These are phyloP conservation scores for Aegotheles bennettii DNA, from an alignment of 2,113 vertebrate genomes.

Conservation along the genomic window DNA sequence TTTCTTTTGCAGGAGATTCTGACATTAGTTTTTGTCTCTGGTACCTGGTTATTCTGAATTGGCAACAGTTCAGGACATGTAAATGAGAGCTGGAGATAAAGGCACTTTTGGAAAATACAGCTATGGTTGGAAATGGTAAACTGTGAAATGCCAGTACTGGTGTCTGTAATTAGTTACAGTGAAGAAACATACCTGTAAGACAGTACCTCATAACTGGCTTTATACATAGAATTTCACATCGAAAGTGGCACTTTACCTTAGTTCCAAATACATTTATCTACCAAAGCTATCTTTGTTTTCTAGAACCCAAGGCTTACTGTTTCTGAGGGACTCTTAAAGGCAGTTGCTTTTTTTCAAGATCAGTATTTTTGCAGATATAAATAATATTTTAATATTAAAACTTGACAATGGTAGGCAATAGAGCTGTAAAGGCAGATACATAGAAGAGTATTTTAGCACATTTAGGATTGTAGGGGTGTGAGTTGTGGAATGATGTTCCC, in stretches of 20 bases:
- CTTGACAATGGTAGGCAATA: background rate
- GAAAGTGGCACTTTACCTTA: background rate
- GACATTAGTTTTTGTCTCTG: background rate
- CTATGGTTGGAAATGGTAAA: background rate
- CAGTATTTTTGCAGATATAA: background rate
- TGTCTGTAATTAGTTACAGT: background rate
- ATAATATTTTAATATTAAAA: background rate
- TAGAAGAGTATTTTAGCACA: background rate
- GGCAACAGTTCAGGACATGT: background rate
- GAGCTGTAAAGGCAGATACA: background rate
- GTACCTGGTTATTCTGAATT: background rate
- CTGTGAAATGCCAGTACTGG: background rate
- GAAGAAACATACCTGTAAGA: background rate
- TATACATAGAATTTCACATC: fast-evolving
- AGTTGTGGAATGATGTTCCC: background rate
- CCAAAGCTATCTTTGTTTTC: background rate
- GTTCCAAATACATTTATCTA: background rate
- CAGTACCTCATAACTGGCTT: background rate
- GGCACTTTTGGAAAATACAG: background rate
- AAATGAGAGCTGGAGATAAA: background rate
- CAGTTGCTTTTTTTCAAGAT: background rate
- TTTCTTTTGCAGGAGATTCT: background rate
- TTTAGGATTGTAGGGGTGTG: background rate
- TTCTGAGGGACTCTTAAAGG: background rate
- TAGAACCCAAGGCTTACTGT: background rate